Base-by-base conservation (phyloP, 2,797 vertebrate genomes). In the Hipposideros larvatus region DNA sequence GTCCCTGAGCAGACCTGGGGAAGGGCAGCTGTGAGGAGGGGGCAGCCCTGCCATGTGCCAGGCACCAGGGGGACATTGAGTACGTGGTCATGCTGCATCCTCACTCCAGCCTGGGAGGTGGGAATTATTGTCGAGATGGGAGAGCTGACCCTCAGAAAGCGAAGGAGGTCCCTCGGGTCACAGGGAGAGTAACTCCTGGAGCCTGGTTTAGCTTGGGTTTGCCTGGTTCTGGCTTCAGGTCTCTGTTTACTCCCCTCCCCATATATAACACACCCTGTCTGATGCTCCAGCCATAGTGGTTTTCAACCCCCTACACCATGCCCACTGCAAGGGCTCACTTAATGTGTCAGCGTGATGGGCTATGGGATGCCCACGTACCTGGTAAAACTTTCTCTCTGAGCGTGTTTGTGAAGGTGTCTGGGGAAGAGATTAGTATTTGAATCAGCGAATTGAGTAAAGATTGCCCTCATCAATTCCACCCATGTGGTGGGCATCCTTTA, bases 111-210 rank as follows among this genome's bases (percentile, higher is more conserved):
- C 24, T 9, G 43, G 4, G 22, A 74, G 7, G 2, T 24, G 28
- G 41, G 18, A 31, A 28, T 28, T 7, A 11, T 7, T 13, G 2
- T 71, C 8, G 8, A 65, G 43, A 74, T 11, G 53, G 59, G 71
- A n/a, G 8, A 19, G 28, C 0, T 1, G 24, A 55, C 15, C 10
- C 21, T 90, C 2, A 2, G 4, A 9, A 4, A 15, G 6, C 5
- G 15, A 74, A 83, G 43, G 61, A 26, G 41, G 4, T 11, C 19
- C 18, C 41, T 87, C 28, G 9, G 90, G 53, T 26, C 21, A 18
- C 34, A 24, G 53, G 55, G 37, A 0, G 4, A 31, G 26, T 21
- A 15, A 68, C 28, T 90, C 37, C 3, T 3, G 22, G 24, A 55
- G 61, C 57, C 59, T 43, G 59, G 16, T 43, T 88, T 21, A 5